Evolutionary conservation across 1,140 invertebrate species (phyloP), one percentile per base, ranked within the genome.

Genomic region (Lepidurus packardi): DNA sequence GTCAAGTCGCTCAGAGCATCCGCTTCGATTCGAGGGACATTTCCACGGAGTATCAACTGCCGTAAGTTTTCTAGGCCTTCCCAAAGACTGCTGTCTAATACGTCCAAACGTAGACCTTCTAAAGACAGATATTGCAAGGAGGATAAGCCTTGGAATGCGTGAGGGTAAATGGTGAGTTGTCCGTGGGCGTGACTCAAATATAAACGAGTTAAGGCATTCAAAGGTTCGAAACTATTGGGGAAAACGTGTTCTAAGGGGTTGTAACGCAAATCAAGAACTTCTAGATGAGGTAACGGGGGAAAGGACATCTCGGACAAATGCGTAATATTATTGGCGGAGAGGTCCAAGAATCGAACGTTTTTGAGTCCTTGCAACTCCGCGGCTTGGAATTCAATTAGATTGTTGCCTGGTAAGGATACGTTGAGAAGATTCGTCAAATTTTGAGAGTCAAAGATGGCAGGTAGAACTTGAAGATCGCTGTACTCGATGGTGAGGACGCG

Each of bases 201-300:
- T 24, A 92, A 82, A n/a, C 85, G 84, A 77, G 86, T 83, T 3
- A 91, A 91, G 53, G 86, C 87, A 82, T 92, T 92, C 88, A 92
- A 89, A 1, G 91, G 88, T 84, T 90, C 90, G 82, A 92, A 92
- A 11, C 90, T 90, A 53, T 89, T 90, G n/a, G 90, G 88, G 81
- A 90, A 89, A 80, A 92, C 87, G 4, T 87, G 84, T 79, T 87
- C 86, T 34, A 92, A 86, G n/a, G 90, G 91, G 84, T 92, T 92
- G 74, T 87, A 83, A 1, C 87, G 85, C 79, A 92, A 88, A 83
- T 92, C 88, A 1, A 89, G 87, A 7, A 84, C 82, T 80, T 86
- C 83, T 13, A 92, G 82, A 78, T 88, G 87, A 5, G 90, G 90
- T 81, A 92, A 88, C 3, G 90, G 90, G 7, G 91, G 90, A 78